Conservation (phyloP, 2,888 invertebrate species). For the Nemotelus nigrinus region DNA sequence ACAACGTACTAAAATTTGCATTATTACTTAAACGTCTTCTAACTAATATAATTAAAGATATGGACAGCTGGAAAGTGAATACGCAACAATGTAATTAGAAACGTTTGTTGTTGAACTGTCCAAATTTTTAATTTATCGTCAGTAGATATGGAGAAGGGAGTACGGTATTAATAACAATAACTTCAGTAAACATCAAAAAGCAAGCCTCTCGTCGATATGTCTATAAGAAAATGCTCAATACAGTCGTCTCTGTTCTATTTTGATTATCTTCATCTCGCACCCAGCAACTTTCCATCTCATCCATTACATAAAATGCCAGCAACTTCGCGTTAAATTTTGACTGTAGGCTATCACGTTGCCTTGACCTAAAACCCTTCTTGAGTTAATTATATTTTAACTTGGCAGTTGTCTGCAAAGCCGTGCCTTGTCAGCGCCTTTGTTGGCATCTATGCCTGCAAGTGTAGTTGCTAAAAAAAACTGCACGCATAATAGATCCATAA, state of each 20-base stretch:
- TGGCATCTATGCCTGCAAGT: not conserved
- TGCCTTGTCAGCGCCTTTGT: no score
- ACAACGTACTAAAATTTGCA: slow-evolving; percentile 19
- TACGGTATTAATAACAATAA: not conserved
- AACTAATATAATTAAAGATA: slow-evolving; percentile 18
- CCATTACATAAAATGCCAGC: no score
- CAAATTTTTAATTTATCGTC: not conserved
- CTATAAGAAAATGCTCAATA: not conserved
- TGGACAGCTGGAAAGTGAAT: not conserved
- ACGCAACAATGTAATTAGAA: not conserved
- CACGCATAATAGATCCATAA: no score
- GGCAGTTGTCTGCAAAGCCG: no score
- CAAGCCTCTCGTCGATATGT: not conserved
- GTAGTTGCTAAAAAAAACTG: not conserved
- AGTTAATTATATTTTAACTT: no score
- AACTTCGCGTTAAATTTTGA: no score
- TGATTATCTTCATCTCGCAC: not conserved
- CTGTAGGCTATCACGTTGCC: no score
- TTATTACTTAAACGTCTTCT: not conserved
- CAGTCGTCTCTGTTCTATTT: no score
- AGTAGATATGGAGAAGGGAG: slow-evolving; percentile 8
- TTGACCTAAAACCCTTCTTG: no score
- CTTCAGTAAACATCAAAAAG: not conserved
- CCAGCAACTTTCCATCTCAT: not conserved
- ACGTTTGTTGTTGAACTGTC: not conserved